Conservation (phyloP, 2,797 vertebrate species). For the Chelon auratus region DNA sequence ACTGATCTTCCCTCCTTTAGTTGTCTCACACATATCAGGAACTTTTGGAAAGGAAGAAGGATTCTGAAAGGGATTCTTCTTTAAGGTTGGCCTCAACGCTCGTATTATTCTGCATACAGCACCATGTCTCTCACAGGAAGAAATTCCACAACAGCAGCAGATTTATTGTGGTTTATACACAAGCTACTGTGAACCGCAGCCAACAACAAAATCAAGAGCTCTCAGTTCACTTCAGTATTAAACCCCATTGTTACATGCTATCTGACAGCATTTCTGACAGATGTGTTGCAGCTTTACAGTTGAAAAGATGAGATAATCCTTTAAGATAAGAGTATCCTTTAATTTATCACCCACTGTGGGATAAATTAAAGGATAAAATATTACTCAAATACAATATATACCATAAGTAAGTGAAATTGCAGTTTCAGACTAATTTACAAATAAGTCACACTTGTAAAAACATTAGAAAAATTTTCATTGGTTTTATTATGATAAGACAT, state of each 20-base stretch:
- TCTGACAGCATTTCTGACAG: background rate
- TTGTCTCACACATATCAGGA: conserved; percentile 78
- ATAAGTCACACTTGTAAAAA: too few species aligned
- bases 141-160: background rate
- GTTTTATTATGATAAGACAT: too few species aligned
- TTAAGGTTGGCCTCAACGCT: conserved; percentile 71
- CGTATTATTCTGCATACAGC: background rate
- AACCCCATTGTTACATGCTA: background rate
- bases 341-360: too few species aligned
- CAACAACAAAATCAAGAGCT: background rate
- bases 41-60: conserved; percentile 81
- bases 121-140: background rate
- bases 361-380: too few species aligned
- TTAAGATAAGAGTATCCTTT: too few species aligned
- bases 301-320: background rate
- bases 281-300: background rate
- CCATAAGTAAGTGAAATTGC: too few species aligned
- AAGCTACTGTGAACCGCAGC: too few species aligned
- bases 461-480: too few species aligned
- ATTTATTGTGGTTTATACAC: background rate
- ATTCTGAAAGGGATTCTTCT: conserved; percentile 82
- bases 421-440: too few species aligned
- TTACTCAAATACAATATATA: too few species aligned
- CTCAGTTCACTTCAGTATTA: background rate
- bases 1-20: conserved; percentile 57